Percentiles rank a stretch among this genome's conserved stretches.
Conservation (phyloP, 2,113 vertebrate species). For the Pelusios castaneus region DNA sequence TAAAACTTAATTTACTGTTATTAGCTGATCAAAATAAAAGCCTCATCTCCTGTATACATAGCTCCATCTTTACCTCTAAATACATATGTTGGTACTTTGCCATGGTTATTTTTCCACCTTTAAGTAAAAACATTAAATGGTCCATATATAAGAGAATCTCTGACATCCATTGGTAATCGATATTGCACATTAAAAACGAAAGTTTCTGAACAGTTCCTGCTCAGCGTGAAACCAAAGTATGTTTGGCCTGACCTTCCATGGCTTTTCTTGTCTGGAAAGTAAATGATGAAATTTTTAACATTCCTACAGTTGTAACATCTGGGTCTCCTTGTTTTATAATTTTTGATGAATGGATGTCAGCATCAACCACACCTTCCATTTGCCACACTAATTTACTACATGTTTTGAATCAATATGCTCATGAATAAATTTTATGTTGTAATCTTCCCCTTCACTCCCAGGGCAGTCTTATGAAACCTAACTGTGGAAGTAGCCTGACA, state of each 20-base stretch:
- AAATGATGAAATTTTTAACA: conserved; percentile 72
- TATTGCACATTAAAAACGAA: conserved; percentile 34
- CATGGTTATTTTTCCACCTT: conserved; percentile 54
- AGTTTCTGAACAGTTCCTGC: conserved; percentile 25
- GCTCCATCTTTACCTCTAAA: conserved; percentile 32
- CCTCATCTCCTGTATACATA: background rate
- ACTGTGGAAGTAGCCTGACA: background rate
- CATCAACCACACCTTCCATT: conserved; percentile 35
- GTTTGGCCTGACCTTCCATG: conserved; percentile 53
- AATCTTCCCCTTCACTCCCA: background rate
- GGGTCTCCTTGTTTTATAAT: conserved; percentile 50
- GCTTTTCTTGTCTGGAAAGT: conserved; percentile 61
- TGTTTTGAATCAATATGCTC: conserved; percentile 55
- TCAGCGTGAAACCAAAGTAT: conserved; percentile 1
- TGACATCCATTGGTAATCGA: conserved; percentile 68
- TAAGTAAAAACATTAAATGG: conserved; percentile 47
- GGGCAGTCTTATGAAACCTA: background rate
- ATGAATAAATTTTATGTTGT: background rate
- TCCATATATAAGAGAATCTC: conserved; percentile 45
- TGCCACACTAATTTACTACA: conserved; percentile 7
- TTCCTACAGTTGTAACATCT: conserved; percentile 68
- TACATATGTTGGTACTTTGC: conserved; percentile 51
- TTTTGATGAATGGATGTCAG: conserved; percentile 41
- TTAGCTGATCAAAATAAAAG: conserved; percentile 48
- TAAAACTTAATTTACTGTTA: conserved; percentile 53